Base-by-base conservation (phyloP, 1,140 invertebrate genomes). In the Holotrichia oblita region DNA sequence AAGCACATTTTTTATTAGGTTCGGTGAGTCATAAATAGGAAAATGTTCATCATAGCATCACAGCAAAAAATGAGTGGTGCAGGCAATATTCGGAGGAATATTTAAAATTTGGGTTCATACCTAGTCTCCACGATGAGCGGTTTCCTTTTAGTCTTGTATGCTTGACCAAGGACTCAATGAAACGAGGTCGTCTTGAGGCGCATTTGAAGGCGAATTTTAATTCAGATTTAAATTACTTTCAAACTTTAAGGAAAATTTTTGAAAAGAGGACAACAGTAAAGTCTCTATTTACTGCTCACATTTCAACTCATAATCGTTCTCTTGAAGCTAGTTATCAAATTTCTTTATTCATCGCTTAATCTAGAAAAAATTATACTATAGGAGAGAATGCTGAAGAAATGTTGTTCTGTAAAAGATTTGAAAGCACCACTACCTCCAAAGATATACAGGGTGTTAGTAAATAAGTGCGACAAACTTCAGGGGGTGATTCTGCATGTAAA, bases 381-480 rank as follows among this genome's bases (percentile, higher is more conserved):
- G 64, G 76, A 0, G 72, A 80, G 77, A 80, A 80, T 80, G 78
- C 76, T 79, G 80, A 81, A 81, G 80, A 80, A 78, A 80, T 81
- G 80, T 80, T 84, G 74, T 83, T 84, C 78, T 82, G 79, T 79
- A 83, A 83, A 83, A 74, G 75, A 82, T 81, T 83, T 80, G 61
- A 83, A n/a, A n/a, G n/a, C n/a, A n/a, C n/a, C n/a, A 83, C 80
- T 80, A 82, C 78, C 77, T 80, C 76, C 76, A 83, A 80, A 83
- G n/a, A n/a, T n/a, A n/a, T n/a, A n/a, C n/a, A n/a, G n/a, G n/a
- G n/a, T n/a, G n/a, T n/a, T n/a, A n/a, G n/a, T n/a, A n/a, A n/a
- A n/a, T n/a, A n/a, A n/a, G n/a, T n/a, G n/a, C n/a, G n/a, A n/a
- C n/a, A n/a, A n/a, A n/a, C n/a, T n/a, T n/a, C n/a, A n/a, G n/a